These are phyloP conservation scores for Bovichtus diacanthus DNA, from an alignment of 2,797 vertebrate genomes.

Conservation along the genomic window DNA sequence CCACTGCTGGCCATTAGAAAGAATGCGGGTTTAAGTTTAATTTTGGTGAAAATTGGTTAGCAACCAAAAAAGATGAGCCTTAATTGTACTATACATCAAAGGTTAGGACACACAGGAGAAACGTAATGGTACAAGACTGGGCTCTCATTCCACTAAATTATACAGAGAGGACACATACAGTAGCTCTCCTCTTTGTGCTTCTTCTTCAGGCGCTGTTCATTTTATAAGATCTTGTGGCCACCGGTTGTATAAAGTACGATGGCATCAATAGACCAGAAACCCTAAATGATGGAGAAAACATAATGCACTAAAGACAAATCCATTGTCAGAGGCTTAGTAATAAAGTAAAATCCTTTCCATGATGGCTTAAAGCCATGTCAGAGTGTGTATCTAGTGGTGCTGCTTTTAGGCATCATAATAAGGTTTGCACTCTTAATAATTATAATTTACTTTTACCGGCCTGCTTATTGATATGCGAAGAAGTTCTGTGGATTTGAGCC, in stretches of 20 bases:
- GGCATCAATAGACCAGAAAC: background rate
- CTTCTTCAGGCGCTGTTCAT: background rate
- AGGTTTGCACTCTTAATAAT: slow-evolving; percentile 17
- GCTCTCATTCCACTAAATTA: slow-evolving; percentile 17
- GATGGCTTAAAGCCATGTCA: background rate
- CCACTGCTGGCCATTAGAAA: too few species aligned
- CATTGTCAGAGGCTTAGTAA: background rate
- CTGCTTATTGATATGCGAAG: slow-evolving; percentile 35
- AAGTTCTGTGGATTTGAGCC: background rate
- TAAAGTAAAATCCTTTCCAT: background rate
- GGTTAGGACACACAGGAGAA: background rate
- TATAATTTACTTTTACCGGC: background rate
- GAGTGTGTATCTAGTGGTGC: background rate
- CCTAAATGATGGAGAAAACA: slow-evolving; percentile 1
- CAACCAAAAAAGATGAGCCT: background rate
- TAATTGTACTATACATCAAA: slow-evolving; percentile 5
- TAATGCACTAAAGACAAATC: background rate
- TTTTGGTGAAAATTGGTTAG: background rate
- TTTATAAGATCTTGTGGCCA: background rate
- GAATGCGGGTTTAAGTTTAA: too few species aligned
- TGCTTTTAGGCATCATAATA: slow-evolving; percentile 11
- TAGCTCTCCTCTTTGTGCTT: background rate
- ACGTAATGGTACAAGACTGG: background rate
- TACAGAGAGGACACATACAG: background rate
- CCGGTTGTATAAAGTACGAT: background rate